These are phyloP conservation scores for Acridotheres tristis DNA, from an alignment of 2,797 vertebrate species.

Conservation along the genomic window DNA sequence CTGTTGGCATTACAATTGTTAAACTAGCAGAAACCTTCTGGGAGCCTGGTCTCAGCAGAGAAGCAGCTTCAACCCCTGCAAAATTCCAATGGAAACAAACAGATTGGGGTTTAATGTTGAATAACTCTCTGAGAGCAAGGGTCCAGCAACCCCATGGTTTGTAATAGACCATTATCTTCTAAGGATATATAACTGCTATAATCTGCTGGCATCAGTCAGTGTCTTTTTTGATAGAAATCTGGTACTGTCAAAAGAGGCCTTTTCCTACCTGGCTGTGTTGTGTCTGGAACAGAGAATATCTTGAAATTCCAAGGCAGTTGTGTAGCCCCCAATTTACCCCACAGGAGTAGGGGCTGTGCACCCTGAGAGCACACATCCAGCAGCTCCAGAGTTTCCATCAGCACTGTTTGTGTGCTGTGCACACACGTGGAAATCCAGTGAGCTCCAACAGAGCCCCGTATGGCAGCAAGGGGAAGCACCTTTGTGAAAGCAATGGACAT, in stretches of 20 bases:
- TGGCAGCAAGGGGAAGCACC: neutral
- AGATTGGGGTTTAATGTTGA: neutral
- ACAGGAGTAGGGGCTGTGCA: neutral
- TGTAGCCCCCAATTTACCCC: neutral
- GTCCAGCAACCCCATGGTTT: neutral
- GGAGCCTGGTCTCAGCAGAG: neutral
- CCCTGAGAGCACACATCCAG: neutral
- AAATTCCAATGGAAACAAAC: neutral
- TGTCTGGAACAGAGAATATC: neutral
- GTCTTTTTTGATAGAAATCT: neutral
- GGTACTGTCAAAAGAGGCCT: neutral
- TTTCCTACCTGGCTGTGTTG: neutral
- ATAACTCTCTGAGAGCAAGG: neutral
- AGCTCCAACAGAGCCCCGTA: neutral
- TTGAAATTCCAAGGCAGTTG: rapidly evolving
- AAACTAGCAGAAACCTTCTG: neutral
- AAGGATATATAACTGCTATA: neutral
- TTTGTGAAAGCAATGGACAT: neutral
- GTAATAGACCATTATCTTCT: neutral
- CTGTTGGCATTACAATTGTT: neutral
- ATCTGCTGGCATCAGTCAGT: neutral
- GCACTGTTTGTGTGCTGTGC: neutral
- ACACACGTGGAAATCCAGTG: rapidly evolving
- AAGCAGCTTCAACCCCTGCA: neutral
- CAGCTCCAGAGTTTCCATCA: neutral